phyloP scores from a whole-genome alignment of 2,113 vertebrate species.

The Xiphophorus couchianus region DNA sequence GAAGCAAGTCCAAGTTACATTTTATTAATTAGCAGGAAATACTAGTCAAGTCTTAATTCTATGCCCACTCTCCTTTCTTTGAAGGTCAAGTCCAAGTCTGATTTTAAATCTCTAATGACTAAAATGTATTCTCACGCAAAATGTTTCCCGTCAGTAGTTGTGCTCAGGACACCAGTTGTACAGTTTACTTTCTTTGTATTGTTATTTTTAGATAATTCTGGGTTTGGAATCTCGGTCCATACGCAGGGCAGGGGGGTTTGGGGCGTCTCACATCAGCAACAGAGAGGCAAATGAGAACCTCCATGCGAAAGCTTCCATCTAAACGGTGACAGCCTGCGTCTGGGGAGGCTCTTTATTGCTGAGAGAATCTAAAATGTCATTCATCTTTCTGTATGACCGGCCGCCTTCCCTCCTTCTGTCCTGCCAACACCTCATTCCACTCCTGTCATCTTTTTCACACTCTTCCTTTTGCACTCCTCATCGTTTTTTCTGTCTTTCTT shows the following conservation, averaged over 20 bases:
- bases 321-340: slow-evolving; percentile 68
- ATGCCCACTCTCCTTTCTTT: no score
- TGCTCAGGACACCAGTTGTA: no score
- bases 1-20: no score
- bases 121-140: no score
- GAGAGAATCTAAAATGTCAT: slow-evolving; percentile 74
- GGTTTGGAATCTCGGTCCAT: background rate
- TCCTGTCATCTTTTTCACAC: slow-evolving; percentile 38
- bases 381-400: slow-evolving; percentile 50
- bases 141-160: no score
- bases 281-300: slow-evolving; percentile 75
- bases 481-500: background rate
- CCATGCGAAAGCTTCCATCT: slow-evolving; percentile 67
- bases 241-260: no score
- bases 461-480: background rate
- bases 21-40: no score
- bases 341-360: slow-evolving; percentile 70
- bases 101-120: no score
- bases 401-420: slow-evolving; percentile 6
- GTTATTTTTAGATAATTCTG: background rate
- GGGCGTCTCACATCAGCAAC: slow-evolving; percentile 28
- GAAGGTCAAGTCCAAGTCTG: no score
- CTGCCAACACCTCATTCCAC: slow-evolving; percentile 34
- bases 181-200: background rate
- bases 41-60: no score